Evolutionary conservation across 1,140 invertebrate species (phyloP).

Genomic region (Eueides isabella): DNA sequence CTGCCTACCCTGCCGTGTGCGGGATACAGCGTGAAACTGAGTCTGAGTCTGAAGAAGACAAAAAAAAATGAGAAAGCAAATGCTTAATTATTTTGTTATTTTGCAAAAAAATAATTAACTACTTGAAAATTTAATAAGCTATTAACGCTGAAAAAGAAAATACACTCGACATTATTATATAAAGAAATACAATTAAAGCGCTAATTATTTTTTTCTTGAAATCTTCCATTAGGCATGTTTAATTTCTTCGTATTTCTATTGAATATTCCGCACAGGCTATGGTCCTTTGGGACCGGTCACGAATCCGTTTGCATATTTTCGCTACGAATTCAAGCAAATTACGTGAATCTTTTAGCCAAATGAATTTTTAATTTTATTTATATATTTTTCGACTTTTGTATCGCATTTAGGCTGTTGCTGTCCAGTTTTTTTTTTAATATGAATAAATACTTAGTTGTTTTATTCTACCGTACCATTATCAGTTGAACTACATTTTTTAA

Average conservation of each 20-base stretch:
- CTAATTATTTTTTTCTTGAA: conserved; percentile 38
- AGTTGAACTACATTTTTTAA: no score
- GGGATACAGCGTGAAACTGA: no score
- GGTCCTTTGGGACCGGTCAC: conserved; percentile 36
- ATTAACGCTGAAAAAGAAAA: conserved; percentile 27
- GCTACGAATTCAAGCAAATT: conserved; percentile 37
- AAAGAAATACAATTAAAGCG: conserved; percentile 39
- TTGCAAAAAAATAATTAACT: no score
- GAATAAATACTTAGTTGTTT: no score
- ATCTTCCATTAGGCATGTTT: conserved; percentile 40
- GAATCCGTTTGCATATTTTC: conserved; percentile 45
- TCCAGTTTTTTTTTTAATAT: no score
- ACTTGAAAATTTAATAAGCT: not conserved
- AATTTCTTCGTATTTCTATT: conserved; percentile 38
- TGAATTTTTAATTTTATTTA: conserved; percentile 20
- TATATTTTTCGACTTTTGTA: not conserved
- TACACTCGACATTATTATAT: conserved; percentile 19
- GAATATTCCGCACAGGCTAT: conserved; percentile 22
- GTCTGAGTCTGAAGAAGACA: no score
- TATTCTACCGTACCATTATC: no score
- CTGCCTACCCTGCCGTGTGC: no score
- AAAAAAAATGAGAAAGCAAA: no score
- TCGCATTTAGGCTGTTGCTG: not conserved
- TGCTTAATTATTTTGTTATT: no score
- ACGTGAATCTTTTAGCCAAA: conserved; percentile 26